These are phyloP conservation scores for Trematomus bernacchii DNA, from an alignment of 2,797 vertebrate genomes.

Conservation along the genomic window DNA sequence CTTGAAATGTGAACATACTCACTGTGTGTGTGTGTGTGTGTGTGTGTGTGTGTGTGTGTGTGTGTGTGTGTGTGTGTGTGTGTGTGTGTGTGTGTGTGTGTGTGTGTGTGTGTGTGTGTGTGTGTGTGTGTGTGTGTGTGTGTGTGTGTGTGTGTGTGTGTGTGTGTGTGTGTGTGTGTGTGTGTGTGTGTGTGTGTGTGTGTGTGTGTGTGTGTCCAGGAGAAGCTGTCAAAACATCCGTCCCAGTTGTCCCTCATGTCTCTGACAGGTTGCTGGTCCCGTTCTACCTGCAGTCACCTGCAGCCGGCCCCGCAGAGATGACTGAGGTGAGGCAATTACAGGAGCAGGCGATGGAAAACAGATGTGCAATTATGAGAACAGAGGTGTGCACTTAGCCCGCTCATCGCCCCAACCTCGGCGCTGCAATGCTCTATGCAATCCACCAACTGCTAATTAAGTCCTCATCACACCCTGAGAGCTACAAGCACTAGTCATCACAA, in stretches of 20 bases:
- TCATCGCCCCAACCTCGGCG: conserved; percentile 67
- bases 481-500: conserved; percentile 57
- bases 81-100: conserved; percentile 11
- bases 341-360: conserved; percentile 74
- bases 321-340: conserved; percentile 79
- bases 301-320: conserved; percentile 63
- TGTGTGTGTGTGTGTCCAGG: conserved; percentile 18
- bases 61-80: background rate
- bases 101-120: background rate
- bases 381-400: conserved; percentile 78
- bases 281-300: conserved; percentile 75
- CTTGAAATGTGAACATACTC: background rate
- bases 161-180: background rate
- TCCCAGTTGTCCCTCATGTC: conserved; percentile 62
- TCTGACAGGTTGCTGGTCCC: conserved; percentile 56
- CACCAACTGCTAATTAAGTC: conserved; percentile 79
- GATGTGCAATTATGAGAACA: conserved; percentile 85
- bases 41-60: no score
- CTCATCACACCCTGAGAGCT: conserved; percentile 74
- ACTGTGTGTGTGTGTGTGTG: background rate
- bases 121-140: background rate
- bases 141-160: background rate
- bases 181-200: conserved; percentile 17
- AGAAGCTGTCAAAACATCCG: conserved; percentile 71
- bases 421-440: conserved; percentile 70